phyloP scores from a whole-genome alignment of 2,888 invertebrate genomes.

The Orthosia cruda region DNA sequence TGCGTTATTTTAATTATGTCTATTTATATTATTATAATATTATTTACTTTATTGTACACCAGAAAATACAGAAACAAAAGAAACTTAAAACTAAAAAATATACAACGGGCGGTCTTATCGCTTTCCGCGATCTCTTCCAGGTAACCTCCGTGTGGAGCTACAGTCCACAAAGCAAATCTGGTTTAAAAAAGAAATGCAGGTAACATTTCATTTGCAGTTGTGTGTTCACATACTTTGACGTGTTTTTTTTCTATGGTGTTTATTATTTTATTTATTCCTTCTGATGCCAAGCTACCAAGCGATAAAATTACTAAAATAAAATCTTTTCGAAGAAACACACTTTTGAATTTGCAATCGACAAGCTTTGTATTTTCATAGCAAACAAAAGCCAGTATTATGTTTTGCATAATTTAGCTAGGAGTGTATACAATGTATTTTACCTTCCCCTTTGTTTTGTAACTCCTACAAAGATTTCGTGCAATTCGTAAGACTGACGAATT shows the following conservation, averaged over 20 bases:
- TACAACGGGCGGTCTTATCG: too few relatives aligned
- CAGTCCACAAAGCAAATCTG: neutral
- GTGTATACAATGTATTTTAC: neutral
- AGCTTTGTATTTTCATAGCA: too few relatives aligned
- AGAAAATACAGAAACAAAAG: too few relatives aligned
- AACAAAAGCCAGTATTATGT: neutral
- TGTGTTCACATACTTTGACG: neutral
- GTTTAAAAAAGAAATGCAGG: neutral
- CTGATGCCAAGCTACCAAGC: too few relatives aligned
- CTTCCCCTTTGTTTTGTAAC: neutral
- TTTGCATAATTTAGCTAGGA: neutral
- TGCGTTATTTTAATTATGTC: conserved; percentile 3
- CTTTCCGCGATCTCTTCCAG: too few relatives aligned
- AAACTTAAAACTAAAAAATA: too few relatives aligned
- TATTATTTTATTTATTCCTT: neutral
- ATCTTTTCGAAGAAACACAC: too few relatives aligned
- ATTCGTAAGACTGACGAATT: neutral
- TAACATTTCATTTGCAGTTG: neutral
- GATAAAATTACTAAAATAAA: neutral
- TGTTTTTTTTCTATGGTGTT: neutral
- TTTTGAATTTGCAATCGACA: neutral
- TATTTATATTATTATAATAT: too few relatives aligned
- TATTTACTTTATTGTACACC: too few relatives aligned
- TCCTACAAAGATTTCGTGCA: neutral
- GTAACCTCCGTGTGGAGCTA: too few relatives aligned